Conservation (phyloP, 2,888 invertebrate species). For the Yponomeuta evonymella region DNA sequence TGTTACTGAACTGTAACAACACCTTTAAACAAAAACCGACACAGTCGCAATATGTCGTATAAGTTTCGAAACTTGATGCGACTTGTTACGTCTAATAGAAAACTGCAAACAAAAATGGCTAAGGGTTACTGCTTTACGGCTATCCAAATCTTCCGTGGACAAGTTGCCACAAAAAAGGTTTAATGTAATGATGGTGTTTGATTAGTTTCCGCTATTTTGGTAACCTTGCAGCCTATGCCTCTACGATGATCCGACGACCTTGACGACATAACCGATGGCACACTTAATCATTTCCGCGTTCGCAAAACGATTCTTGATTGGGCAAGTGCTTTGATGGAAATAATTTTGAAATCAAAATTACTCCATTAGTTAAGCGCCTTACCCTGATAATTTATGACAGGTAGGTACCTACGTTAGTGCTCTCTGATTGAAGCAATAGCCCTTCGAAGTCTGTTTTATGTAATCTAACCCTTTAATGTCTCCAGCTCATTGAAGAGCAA, state of each 20-base stretch:
- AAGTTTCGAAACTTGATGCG: too few relatives aligned
- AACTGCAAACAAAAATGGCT: too few relatives aligned
- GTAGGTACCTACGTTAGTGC: not conserved
- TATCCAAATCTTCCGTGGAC: not conserved
- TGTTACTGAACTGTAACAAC: too few relatives aligned
- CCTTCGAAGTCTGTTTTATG: not conserved
- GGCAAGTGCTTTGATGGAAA: not conserved
- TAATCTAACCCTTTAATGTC: not conserved
- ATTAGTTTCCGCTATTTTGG: constrained; percentile 2
- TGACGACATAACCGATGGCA: not conserved
- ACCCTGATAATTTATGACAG: not conserved
- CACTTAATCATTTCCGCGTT: not conserved
- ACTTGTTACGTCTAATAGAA: too few relatives aligned
- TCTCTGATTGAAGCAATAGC: not conserved
- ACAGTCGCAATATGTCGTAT: too few relatives aligned
- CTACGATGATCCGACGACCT: not conserved
- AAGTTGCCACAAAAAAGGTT: not conserved
- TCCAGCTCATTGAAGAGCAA: not conserved
- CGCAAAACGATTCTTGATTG: not conserved
- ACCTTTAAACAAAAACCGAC: too few relatives aligned
- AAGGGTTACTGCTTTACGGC: not conserved
- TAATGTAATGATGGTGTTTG: not conserved
- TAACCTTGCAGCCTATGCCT: not conserved
- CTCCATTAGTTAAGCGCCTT: too few relatives aligned
- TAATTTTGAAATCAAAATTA: not conserved